Base-by-base conservation (phyloP, 2,797 vertebrate genomes). In the Ctenopoma kingsleyae region DNA sequence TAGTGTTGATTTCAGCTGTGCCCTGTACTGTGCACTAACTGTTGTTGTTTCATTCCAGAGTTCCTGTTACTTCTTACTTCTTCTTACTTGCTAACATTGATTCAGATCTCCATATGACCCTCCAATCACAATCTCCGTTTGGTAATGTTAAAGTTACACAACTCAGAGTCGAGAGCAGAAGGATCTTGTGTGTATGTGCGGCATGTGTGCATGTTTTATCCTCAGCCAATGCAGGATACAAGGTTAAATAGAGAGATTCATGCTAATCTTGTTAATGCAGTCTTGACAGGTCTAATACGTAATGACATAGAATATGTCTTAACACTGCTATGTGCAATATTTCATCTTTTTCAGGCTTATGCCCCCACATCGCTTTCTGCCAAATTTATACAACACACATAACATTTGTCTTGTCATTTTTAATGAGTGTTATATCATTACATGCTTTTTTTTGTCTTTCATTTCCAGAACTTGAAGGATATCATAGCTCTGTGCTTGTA, bases 241-340 rank as follows among this genome's bases (percentile, higher is more conserved):
- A 59, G 43, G 64, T 70, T 73, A 78, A 67, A 73, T 30, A 11
- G 6, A 55, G 41, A 76, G 64, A 74, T 74, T 76, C 38, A 48
- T 22, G 19, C 54, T 89, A 79, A 90, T 80, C 87, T 83, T 4
- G 68, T 51, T 84, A 82, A 87, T 83, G 50, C 81, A 38, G 36
- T 47, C 61, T 73, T 87, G 87, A 88, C 91, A 89, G 62, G 48
- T 77, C 65, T 81, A 59, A 82, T 62, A 84, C 79, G 67, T 59
- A 41, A 71, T 80, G 61, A 87, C 68, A 78, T 49, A 72, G 46
- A 38, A 77, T 63, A 48, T 25, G 36, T 76, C 58, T 70, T 48
- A 76, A 46, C 9, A 6, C 58, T n/a, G 46, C 63, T 74, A 77
- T 49, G 25, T 76, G 77, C 20, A 61, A 80, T 65, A 79, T 71